Base-by-base conservation (phyloP, 2,797 vertebrate species). In the Myotis findleyi region DNA sequence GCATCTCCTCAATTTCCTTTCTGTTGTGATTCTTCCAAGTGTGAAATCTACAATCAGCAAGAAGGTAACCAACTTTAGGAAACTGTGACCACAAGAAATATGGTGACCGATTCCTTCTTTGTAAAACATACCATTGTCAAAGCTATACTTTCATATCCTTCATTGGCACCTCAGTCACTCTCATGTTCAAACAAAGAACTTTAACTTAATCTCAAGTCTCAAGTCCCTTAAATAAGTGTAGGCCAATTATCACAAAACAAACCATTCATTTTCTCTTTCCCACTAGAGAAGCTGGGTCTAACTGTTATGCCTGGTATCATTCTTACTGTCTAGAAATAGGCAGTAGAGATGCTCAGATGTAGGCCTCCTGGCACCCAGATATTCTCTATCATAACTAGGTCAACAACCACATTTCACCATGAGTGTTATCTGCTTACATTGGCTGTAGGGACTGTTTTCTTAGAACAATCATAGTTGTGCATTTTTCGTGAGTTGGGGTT, bases 321-420 rank as follows among this genome's bases (percentile, higher is more conserved):
- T 87, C 36, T 21, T 87, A 73, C 49, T 90, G 30, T 87, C 55
- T 92, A 92, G 62, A 96, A 92, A 84, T 73, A 92, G 23, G 23
- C 47, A 90, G 51, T 49, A 86, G 2, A n/a, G 27, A 84, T 77
- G n/a, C 72, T 93, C 44, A 90, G 30, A 85, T 82, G 8, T 77
- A 87, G 62, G 41, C 62, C 44, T 89, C 73, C 66, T 79, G 59
- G 62, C 18, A 83, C 55, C 6, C 36, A 89, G 17, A 76, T 86
- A 62, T 9, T 89, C 72, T 91, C 23, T 93, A 7, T 88, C 27
- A 64, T 97, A 84, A 87, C 83, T 84, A 95, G 33, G 14, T 71
- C 59, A 49, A 69, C 27, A 64, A 47, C 36, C 18, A 83, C 23
- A 89, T 18, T 44, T 91, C 66, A 87, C 80, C 47, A 33, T 75